Percentiles rank a stretch among this genome's conserved stretches.
phyloP scores from a whole-genome alignment of 1,140 invertebrate genomes.

The Achroia grisella region DNA sequence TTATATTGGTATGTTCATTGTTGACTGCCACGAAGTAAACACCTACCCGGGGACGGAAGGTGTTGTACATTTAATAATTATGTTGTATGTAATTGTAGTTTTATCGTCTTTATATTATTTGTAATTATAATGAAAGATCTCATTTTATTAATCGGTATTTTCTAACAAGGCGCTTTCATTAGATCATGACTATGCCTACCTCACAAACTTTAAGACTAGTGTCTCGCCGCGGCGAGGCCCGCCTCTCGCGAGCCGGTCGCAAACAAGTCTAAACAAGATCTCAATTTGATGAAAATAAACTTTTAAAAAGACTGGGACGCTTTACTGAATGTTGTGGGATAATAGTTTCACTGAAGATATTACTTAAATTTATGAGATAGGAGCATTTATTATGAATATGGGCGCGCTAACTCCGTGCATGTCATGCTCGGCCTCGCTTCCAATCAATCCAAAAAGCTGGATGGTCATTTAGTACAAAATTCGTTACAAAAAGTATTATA shows the following conservation, averaged over 20 bases:
- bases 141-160: conserved; percentile 74
- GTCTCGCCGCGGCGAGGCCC: conserved; percentile 26
- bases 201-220: conserved; percentile 65
- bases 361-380: conserved; percentile 70
- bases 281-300: conserved; percentile 74
- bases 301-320: conserved; percentile 72
- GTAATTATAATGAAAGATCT: conserved; percentile 74
- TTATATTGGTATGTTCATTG: conserved; percentile 48
- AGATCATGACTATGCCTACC: conserved; percentile 73
- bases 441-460: conserved; percentile 32
- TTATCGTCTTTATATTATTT: conserved; percentile 69
- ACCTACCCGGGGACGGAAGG: conserved; percentile 34
- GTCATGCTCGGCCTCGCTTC: conserved; percentile 31
- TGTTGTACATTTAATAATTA: conserved; percentile 64
- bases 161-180: conserved; percentile 73
- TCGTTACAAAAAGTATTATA: conserved; percentile 68
- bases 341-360: conserved; percentile 70
- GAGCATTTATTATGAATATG: conserved; percentile 62
- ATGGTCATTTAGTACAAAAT: conserved; percentile 69
- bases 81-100: conserved; percentile 73
- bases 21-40: conserved; percentile 37
- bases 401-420: conserved; percentile 27
- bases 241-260: conserved; percentile 31
- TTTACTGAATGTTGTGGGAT: conserved; percentile 74
- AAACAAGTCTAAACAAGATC: conserved; percentile 70